Evolutionary conservation across 2,113 vertebrate genomes (phyloP).

Genomic region (Hemichromis elongatus): DNA sequence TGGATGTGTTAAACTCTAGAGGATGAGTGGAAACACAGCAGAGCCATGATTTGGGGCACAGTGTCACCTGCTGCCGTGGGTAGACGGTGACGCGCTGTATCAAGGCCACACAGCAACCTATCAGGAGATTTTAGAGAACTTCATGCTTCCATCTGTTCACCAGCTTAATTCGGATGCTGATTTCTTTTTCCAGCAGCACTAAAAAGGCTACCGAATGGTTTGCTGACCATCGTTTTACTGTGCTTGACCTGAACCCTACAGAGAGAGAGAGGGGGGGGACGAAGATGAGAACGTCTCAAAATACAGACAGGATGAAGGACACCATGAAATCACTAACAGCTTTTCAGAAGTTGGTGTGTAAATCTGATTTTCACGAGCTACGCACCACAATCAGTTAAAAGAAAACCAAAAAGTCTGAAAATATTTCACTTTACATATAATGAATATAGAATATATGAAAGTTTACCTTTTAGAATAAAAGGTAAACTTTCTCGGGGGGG

Average conservation of each 20-base stretch:
- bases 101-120: neutral
- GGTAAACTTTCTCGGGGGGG: neutral
- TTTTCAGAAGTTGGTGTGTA: neutral
- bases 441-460: neutral
- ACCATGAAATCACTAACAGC: accelerated
- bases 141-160: neutral
- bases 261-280: neutral
- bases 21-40: neutral
- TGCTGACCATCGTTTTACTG: neutral
- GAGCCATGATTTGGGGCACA: neutral
- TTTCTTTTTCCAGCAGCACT: accelerated
- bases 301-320: neutral
- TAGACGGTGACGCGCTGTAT: accelerated
- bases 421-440: neutral
- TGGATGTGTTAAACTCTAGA: neutral
- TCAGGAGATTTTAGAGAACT: neutral
- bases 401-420: neutral
- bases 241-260: accelerated
- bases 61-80: neutral
- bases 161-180: neutral
- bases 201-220: neutral
- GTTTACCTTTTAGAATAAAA: neutral
- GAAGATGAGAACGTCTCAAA: neutral
- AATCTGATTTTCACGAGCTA: accelerated
- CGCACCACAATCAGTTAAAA: neutral